Evolutionary conservation across 2,797 vertebrate genomes (phyloP).

Genomic region (Coregonus sp.): DNA sequence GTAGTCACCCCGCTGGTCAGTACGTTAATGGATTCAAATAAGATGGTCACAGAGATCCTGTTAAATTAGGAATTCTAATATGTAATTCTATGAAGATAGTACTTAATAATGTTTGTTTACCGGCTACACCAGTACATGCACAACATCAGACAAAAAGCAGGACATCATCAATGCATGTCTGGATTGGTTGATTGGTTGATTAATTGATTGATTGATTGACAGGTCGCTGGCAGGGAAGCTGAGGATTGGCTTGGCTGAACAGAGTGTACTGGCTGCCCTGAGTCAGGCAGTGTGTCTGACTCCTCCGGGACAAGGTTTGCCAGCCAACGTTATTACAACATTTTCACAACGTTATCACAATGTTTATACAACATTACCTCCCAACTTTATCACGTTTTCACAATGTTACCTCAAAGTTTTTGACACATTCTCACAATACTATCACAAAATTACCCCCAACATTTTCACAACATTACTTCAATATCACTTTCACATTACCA

Average conservation of each 20-base stretch:
- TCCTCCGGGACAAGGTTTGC: conserved; percentile 86
- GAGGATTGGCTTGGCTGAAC: conserved; percentile 89
- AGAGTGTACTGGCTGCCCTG: conserved; percentile 84
- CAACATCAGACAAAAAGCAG: no score
- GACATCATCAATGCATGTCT: neutral
- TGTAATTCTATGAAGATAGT: neutral
- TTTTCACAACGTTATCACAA: neutral
- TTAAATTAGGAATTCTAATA: no score
- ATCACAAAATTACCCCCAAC: neutral
- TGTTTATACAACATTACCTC: neutral
- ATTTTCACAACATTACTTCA: neutral
- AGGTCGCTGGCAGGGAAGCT: conserved; percentile 90
- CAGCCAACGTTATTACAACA: no score
- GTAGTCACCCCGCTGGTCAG: conserved; percentile 14
- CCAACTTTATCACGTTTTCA: neutral
- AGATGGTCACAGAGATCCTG: no score
- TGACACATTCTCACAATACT: neutral
- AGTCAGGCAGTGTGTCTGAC: conserved; percentile 87
- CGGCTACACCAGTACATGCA: no score
- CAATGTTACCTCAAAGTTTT: no score
- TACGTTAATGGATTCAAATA: conserved; percentile 7
- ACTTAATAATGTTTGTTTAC: no score
- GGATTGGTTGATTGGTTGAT: neutral
- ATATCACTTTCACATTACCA: neutral
- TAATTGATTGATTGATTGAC: conserved; percentile 45